A percentile compares a stretch with the other conserved stretches of the same genome.
Conservation (phyloP, 1,140 invertebrate species). For the Myzus persicae region DNA sequence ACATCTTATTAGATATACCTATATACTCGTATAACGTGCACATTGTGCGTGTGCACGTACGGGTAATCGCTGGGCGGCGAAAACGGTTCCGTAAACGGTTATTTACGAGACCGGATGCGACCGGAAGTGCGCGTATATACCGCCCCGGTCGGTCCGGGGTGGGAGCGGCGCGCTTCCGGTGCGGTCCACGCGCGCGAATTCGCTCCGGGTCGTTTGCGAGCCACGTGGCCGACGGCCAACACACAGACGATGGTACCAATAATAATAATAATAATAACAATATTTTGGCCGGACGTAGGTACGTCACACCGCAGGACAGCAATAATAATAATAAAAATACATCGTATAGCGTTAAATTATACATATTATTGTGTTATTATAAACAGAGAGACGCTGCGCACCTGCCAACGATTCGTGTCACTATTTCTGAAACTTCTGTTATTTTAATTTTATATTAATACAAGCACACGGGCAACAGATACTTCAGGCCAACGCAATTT, state of each 20-base stretch:
- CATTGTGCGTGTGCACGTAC: not conserved
- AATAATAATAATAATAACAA: slow-evolving; percentile 13
- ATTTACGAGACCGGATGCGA: slow-evolving; percentile 15
- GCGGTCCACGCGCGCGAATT: not conserved
- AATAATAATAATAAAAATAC: not conserved
- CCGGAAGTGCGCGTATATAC: not conserved
- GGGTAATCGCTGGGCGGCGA: not conserved
- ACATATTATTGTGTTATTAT: not conserved
- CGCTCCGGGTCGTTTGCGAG: not conserved
- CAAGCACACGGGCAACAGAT: not conserved
- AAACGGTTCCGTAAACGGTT: not conserved
- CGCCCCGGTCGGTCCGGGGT: not conserved
- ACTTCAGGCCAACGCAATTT: not conserved
- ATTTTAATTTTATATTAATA: slow-evolving; percentile 16
- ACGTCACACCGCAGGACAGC: not conserved
- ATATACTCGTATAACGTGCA: not conserved
- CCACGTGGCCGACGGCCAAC: not conserved
- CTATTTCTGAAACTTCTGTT: slow-evolving; percentile 23
- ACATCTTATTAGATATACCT: not conserved
- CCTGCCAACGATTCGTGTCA: slow-evolving; percentile 22
- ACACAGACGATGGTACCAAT: not conserved
- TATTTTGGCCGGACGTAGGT: not conserved
- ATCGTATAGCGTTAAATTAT: slow-evolving; percentile 9
- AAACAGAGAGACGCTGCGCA: not conserved
- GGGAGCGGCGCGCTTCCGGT: not conserved